These are phyloP conservation scores for Entosphenus tridentatus DNA, from an alignment of 2,113 vertebrate species.

Conservation along the genomic window DNA sequence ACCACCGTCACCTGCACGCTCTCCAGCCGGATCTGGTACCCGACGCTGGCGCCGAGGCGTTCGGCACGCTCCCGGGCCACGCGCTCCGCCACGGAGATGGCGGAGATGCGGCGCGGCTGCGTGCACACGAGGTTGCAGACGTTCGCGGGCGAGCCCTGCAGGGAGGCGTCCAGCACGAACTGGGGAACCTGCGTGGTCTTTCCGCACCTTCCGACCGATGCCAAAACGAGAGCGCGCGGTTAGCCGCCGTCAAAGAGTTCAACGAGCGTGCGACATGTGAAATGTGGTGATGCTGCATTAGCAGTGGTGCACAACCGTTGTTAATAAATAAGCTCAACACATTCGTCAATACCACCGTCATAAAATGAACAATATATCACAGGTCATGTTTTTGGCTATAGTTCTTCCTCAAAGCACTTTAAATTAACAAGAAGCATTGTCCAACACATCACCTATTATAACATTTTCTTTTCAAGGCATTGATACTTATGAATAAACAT, in stretches of 20 bases:
- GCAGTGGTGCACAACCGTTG: no score
- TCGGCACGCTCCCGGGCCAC: constrained; percentile 75
- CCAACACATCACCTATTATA: background rate
- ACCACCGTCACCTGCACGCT: constrained; percentile 39
- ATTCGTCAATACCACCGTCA: no score
- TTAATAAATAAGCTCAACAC: no score
- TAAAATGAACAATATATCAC: no score
- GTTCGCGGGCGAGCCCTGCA: constrained; percentile 25
- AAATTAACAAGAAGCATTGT: background rate
- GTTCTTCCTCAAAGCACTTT: background rate
- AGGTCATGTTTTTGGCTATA: no score
- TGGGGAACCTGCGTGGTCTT: constrained; percentile 97
- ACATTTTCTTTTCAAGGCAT: background rate
- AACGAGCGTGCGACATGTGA: background rate
- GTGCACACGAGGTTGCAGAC: constrained; percentile 83
- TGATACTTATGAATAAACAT: no score
- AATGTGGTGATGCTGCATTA: no score
- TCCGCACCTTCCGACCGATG: constrained; percentile 43
- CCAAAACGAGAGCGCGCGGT: background rate
- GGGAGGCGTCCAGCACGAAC: constrained; percentile 64
- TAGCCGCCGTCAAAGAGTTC: background rate
- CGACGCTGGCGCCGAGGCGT: constrained; percentile 51
- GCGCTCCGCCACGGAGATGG: constrained; percentile 67
- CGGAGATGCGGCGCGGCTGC: constrained; percentile 82
- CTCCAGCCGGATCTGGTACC: constrained; percentile 89